Evolutionary conservation across 2,797 vertebrate species (phyloP), one percentile per base, ranked within the genome.

Genomic region (Pogoniulus pusillus): DNA sequence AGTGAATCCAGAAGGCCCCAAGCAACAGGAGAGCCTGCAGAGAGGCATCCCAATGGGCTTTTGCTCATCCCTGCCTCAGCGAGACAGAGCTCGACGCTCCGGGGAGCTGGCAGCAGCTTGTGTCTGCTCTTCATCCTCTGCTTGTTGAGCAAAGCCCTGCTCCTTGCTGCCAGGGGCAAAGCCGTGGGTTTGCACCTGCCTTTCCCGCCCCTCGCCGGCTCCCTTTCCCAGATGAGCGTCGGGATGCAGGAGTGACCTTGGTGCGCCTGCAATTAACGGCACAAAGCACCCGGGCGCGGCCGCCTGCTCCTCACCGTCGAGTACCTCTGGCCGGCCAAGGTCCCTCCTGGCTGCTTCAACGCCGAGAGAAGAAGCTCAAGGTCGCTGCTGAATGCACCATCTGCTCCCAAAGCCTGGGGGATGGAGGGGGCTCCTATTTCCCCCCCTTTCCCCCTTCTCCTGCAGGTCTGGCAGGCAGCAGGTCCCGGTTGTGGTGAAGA

Each of bases 401-500:
- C 84, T 90, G 89, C 73, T 84, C 41, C 60, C 70, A 30, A 47
- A 47, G 70, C 45, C 74, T 51, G 49, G 60, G 54, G 74, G 79
- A 66, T 22, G 77, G 83, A 51, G 51, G 17, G 59, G 54, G 20
- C 16, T 59, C 37, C 3, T 0, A 3, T 1, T n/a, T n/a, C n/a
- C n/a, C n/a, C n/a, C 23, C 24, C n/a, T 24, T 22, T 16, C 9
- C 26, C 26, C 51, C 27, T 30, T 13, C 6, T 24, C 22, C 34
- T 7, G 12, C 5, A 2, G 32, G 23, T 26, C 34, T 51, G n/a
- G 7, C 27, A 53, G 39, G 55, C 37, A 37, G 30, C 5, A 41
- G 2, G 11, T 15, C 27, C 39, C 3, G 14, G 7, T 26, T 0
- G 1, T 34, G 43, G 60, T 10, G 27, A 0, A 0, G 27, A 5